Conservation (phyloP, 2,113 vertebrate species). For the western clawed frog (Xenopus tropicalis) region UCB_Xtro_10.0 CM004443.2:87619001-87619500, state of each 20-base stretch:
- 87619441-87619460: no score
- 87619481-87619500: no score
- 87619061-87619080: conserved; percentile 15
- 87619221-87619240: not conserved
- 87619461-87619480: no score
- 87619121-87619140: conserved; percentile 39
- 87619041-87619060: conserved; percentile 24
- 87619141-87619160: conserved; percentile 29
- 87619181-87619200: conserved; percentile 23
- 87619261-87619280: not conserved
- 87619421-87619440: no score
- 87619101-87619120: conserved; percentile 26
- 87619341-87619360: no score
- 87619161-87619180: conserved; percentile 17
- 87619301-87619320: not conserved
- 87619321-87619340: not conserved
- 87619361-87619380: no score
- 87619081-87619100: conserved; percentile 34
- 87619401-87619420: no score
- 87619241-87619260: not conserved
- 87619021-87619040: conserved; percentile 20
- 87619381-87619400: no score
- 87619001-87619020: conserved; percentile 17
- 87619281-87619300: not conserved
- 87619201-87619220: not conserved